Evolutionary conservation across 2,797 vertebrate species (phyloP).

Genomic region (Hydrocynus forskahlii): DNA sequence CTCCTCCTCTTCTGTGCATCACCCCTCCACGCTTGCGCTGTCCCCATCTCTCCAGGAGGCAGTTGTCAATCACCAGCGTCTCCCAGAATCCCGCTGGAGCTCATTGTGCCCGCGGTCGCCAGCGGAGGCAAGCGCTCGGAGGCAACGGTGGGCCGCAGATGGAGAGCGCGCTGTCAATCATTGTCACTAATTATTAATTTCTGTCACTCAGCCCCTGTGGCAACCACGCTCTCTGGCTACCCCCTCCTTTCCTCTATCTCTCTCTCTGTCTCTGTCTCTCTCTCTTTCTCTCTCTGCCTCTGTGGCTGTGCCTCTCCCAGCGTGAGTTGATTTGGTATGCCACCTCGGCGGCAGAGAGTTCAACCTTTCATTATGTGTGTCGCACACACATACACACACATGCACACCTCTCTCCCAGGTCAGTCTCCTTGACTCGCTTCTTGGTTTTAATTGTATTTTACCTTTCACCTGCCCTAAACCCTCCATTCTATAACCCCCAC

Average conservation of each 20-base stretch:
- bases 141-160: conserved; percentile 91
- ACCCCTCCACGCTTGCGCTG: conserved; percentile 68
- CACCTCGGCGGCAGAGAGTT: conserved; percentile 84
- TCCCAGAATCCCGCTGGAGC: conserved; percentile 90
- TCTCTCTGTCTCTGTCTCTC: conserved; percentile 22
- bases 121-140: conserved; percentile 89
- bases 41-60: conserved; percentile 91
- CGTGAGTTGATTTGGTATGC: conserved; percentile 88
- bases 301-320: conserved; percentile 75
- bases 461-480: conserved; percentile 64
- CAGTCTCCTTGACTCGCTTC: conserved; percentile 81
- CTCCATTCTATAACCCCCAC: neutral
- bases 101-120: conserved; percentile 94
- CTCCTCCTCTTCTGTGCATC: conserved; percentile 61
- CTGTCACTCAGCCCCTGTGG: conserved; percentile 99
- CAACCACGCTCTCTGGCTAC: conserved; percentile 77
- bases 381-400: conserved; percentile 71
- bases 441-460: conserved; percentile 78
- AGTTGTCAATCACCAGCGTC: conserved; percentile 96
- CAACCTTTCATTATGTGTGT: conserved; percentile 84
- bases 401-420: conserved; percentile 79
- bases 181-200: conserved; percentile 99
- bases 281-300: conserved; percentile 38
- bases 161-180: conserved; percentile 98
- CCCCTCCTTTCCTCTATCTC: conserved; percentile 55